Evolutionary conservation across 2,797 vertebrate genomes (phyloP).

Genomic region (Huso huso): DNA sequence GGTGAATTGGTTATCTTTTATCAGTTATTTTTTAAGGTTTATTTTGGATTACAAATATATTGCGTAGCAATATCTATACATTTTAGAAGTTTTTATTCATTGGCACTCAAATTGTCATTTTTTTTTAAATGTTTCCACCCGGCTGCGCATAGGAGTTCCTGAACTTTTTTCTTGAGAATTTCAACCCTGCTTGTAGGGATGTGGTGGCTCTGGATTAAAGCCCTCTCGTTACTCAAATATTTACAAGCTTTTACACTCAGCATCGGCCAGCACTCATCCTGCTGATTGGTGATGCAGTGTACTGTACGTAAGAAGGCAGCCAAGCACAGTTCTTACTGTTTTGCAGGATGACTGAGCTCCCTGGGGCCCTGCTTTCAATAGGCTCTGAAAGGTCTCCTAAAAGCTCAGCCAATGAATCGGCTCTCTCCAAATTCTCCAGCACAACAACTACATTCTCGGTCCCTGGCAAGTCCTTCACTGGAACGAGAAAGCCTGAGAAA

Average conservation of each 20-base stretch:
- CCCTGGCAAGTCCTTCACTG: conserved; percentile 47
- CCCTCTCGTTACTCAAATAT: neutral
- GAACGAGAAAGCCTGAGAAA: conserved; percentile 75
- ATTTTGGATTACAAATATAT: too few species aligned
- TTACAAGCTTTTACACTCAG: neutral
- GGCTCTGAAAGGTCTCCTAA: conserved; percentile 82
- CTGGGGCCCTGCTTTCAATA: conserved; percentile 72
- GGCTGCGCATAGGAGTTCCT: too few species aligned
- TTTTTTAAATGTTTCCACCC: too few species aligned
- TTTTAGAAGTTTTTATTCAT: too few species aligned
- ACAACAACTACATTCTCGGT: conserved; percentile 71
- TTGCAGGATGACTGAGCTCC: conserved; percentile 54
- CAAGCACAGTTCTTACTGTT: conserved; percentile 33
- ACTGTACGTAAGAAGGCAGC: neutral
- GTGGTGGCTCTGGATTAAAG: neutral
- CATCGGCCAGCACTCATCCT: neutral
- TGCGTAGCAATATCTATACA: too few species aligned
- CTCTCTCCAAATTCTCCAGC: conserved; percentile 80
- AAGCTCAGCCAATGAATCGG: conserved; percentile 69
- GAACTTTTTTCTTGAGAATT: too few species aligned
- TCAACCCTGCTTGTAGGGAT: too few species aligned
- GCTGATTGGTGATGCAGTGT: neutral
- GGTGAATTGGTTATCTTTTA: too few species aligned
- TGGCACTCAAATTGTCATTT: too few species aligned
- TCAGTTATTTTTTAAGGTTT: too few species aligned